Base-by-base conservation (phyloP, 2,888 invertebrate genomes). In the Drosophila recens region DNA sequence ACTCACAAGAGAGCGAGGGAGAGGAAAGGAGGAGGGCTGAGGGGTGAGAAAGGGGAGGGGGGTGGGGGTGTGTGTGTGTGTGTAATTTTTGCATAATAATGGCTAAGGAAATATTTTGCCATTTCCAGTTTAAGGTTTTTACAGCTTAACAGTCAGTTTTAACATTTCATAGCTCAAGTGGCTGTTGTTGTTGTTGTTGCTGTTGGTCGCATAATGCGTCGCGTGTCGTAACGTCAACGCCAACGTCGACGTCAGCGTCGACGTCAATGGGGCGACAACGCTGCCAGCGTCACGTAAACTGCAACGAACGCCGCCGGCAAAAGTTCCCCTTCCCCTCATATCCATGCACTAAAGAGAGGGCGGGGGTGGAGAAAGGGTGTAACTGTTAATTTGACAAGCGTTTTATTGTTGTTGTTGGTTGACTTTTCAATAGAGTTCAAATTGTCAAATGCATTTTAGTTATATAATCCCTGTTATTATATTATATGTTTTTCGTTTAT, bases 191-290 rank as follows among this genome's bases (percentile, higher is more conserved):
- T 43, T 43, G 53, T 54, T 72, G 66, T 51, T 46, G 73, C 38
- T 11, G 66, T 23, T 48, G 53, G 67, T 85, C 85, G 83, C 86
- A 82, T 82, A 78, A 88, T 75, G 75, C 82, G 78, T 80, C 74
- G 87, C 80, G 82, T 84, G 85, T 84, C 87, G 89, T 86, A 86
- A 86, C 73, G 70, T 27, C 48, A 73, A 49, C 72, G n/a, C n/a
- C n/a, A n/a, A n/a, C n/a, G 58, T 48, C 53, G 17, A 11, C 46
- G 40, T 30, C 58, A 33, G 20, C 62, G 68, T 46, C 67, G 27
- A 11, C 38, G 51, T 11, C 51, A 23, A 27, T 49, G 51, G 42
- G 38, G 59, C 63, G 66, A 51, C 68, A 49, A 67, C 62, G 71
- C 53, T 52, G 82, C 57, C 36, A 65, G 48, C 75, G 69, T 69